These are phyloP conservation scores for Melipona quadrifasciata DNA, from an alignment of 1,140 invertebrate species.

Conservation along the genomic window DNA sequence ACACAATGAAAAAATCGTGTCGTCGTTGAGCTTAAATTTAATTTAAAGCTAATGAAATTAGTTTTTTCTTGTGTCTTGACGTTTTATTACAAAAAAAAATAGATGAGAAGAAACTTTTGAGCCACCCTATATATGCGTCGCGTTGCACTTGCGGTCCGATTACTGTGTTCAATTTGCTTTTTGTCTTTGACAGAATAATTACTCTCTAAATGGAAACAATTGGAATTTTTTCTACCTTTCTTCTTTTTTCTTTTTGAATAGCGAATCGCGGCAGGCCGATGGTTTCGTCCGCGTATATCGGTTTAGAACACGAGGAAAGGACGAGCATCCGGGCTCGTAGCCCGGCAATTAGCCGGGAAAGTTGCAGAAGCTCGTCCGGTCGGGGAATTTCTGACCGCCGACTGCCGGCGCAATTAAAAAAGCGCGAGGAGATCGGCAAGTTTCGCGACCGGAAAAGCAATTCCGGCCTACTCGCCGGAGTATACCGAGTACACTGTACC, in stretches of 20 bases:
- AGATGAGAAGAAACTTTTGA: too few species aligned
- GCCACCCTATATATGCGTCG: too few species aligned
- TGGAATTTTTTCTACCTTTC: not conserved
- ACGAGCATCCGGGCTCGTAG: not conserved
- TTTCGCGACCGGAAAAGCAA: not conserved
- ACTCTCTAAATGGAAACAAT: not conserved
- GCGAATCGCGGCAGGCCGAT: not conserved
- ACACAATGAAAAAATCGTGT: too few species aligned
- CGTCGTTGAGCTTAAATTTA: too few species aligned
- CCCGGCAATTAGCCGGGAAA: slow-evolving; percentile 49
- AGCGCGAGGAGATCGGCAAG: slow-evolving; percentile 19
- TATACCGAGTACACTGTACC: not conserved
- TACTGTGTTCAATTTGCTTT: too few species aligned
- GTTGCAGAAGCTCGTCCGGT: slow-evolving; percentile 7
- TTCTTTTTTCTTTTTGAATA: not conserved
- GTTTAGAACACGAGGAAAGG: not conserved
- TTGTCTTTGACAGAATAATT: too few species aligned
- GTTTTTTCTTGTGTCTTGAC: too few species aligned
- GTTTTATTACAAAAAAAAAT: too few species aligned
- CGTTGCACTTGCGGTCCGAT: too few species aligned
- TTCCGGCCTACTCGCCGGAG: slow-evolving; percentile 11
- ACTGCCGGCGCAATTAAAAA: slow-evolving; percentile 34
- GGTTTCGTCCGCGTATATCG: not conserved
- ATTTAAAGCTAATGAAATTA: too few species aligned
- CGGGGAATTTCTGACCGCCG: slow-evolving; percentile 12